Base-by-base conservation (phyloP, 2,113 vertebrate genomes). In the Hippocampus guttulatus region DNA sequence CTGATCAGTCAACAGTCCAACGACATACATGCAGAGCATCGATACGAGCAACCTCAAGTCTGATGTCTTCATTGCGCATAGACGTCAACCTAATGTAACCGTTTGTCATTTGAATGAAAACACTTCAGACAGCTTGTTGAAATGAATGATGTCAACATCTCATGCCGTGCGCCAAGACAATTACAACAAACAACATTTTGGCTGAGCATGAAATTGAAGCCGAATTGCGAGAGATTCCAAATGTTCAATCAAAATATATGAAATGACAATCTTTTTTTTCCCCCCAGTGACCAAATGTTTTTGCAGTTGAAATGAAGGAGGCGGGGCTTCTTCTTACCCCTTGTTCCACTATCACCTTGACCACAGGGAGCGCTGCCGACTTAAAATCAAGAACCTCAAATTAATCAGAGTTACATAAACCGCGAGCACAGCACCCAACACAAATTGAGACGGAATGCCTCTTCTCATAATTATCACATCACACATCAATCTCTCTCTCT, bases 281-380 rank as follows among this genome's bases (percentile, higher is more conserved):
- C 15, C 11, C 16, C 64, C 64, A 43, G n/a, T 25, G 41, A 65
- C 21, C 47, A 67, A 52, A 52, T 40, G 40, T 23, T 64, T 41
- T n/a, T 11, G 41, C 3, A 47, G 33, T 43, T 47, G 38, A 3
- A 66, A 78, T 69, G 64, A 49, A 76, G 58, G 67, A 76, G 79
- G 76, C 66, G 71, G 87, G 80, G 73, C 67, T 64, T 75, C 40
- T 70, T 81, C 90, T 90, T 90, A 90, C 90, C 90, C 86, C 90
- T 71, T 87, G 83, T 65, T 90, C 90, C 86, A 90, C 88, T 88
- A 88, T 87, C 86, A 90, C 88, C 87, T 87, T 89, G 76, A 90
- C 82, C 68, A 91, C 87, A 68, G 88, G 90, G 83, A 91, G 77
- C 75, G 84, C 85, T 88, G 87, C 78, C 74, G 87, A 91, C 90